Conservation (phyloP, 2,113 vertebrate species). For the Tinamus guttatus region DNA sequence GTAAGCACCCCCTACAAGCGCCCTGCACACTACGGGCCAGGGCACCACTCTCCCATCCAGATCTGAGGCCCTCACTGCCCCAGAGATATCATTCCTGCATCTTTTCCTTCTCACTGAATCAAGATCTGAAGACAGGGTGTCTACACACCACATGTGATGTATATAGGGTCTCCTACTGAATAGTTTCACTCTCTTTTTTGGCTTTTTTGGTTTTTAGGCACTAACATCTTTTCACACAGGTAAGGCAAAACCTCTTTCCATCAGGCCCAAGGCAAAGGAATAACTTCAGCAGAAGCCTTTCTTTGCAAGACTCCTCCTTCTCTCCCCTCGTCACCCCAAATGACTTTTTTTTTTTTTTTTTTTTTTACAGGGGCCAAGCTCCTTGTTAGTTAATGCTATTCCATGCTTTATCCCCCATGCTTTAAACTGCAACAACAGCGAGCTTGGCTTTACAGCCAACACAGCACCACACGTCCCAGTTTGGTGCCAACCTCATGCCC, state of each 20-base stretch:
- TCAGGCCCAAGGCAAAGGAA: neutral
- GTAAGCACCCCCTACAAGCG: neutral
- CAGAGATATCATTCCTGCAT: neutral
- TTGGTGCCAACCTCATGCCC: neutral
- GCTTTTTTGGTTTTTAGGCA: neutral
- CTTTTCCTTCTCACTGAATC: neutral
- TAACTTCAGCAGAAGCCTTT: neutral
- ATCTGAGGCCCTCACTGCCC: neutral
- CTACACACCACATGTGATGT: rapidly evolving
- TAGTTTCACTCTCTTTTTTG: neutral
- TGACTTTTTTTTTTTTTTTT: neutral
- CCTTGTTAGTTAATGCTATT: neutral
- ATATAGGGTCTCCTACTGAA: neutral
- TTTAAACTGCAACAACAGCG: neutral
- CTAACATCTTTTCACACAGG: neutral
- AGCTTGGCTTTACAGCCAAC: neutral
- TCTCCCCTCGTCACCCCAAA: neutral
- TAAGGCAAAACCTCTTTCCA: neutral
- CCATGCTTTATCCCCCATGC: neutral
- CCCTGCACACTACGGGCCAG: neutral
- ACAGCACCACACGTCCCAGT: neutral
- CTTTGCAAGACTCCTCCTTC: neutral
- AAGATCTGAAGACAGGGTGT: neutral
- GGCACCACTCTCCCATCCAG: neutral
- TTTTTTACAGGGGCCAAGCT: neutral